A percentile compares a stretch with the other conserved stretches of the same genome.
Evolutionary conservation across 2,113 vertebrate species (phyloP).

Genomic region (Donacobius atricapilla): DNA sequence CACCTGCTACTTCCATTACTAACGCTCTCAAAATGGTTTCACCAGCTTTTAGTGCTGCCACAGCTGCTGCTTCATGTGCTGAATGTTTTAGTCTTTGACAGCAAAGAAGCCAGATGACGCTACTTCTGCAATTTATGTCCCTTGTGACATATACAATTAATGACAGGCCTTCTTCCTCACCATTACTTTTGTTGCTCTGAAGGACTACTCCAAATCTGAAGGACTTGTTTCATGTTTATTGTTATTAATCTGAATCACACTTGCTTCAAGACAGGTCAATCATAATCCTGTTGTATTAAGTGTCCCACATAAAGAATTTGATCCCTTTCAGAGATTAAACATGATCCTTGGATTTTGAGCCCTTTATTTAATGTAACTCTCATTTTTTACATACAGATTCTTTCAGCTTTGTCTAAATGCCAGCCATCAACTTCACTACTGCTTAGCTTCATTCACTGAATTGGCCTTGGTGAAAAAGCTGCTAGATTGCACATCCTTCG

Average conservation of each 20-base stretch:
- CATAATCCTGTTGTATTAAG: not conserved
- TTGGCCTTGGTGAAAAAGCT: not conserved
- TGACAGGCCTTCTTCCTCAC: not conserved
- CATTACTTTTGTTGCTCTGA: not conserved
- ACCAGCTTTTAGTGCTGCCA: not conserved
- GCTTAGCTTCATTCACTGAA: not conserved
- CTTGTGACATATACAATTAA: not conserved
- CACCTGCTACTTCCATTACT: constrained; percentile 4
- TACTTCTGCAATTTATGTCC: not conserved
- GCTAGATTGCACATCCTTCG: not conserved
- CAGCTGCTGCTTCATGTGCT: constrained; percentile 6
- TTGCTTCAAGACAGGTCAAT: not conserved
- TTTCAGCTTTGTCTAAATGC: not conserved
- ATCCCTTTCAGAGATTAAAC: not conserved
- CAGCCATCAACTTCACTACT: not conserved
- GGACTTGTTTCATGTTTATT: not conserved
- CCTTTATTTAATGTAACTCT: not conserved
- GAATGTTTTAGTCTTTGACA: not conserved
- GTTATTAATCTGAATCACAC: not conserved
- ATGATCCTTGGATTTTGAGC: not conserved
- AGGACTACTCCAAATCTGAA: constrained; percentile 18
- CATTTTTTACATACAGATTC: not conserved
- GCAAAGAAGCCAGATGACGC: not conserved
- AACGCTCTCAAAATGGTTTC: not conserved
- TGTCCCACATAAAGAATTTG: not conserved